A percentile compares a stretch with the other conserved stretches of the same genome.
These are phyloP conservation scores for Dryococelus australis DNA, from an alignment of 2,888 invertebrate species.

Conservation along the genomic window DNA sequence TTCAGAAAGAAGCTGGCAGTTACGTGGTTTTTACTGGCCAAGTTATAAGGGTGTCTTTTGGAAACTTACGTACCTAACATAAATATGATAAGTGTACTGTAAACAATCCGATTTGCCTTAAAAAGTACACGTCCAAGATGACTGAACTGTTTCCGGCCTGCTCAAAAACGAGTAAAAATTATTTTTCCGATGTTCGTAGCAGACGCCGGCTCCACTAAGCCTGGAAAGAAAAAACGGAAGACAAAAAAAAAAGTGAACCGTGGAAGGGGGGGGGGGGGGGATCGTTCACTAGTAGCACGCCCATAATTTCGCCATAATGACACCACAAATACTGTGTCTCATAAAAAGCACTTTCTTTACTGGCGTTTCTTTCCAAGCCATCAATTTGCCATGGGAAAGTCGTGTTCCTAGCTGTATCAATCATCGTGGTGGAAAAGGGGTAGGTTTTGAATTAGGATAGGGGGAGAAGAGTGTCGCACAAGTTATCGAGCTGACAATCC, in stretches of 20 bases:
- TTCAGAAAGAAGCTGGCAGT: too few relatives aligned
- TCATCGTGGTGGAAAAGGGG: not conserved
- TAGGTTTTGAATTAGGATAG: not conserved
- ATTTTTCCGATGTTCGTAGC: not conserved
- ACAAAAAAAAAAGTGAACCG: too few relatives aligned
- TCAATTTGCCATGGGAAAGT: not conserved
- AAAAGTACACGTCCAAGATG: too few relatives aligned
- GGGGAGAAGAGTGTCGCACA: not conserved
- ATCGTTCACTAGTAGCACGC: not conserved
- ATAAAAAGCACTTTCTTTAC: not conserved
- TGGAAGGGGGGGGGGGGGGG: not conserved
- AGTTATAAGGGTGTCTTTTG: too few relatives aligned
- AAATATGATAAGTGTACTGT: too few relatives aligned
- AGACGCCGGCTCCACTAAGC: not conserved
- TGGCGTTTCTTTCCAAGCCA: not conserved
- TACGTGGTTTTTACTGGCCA: too few relatives aligned
- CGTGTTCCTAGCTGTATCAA: not conserved
- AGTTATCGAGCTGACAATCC: conserved; percentile 3
- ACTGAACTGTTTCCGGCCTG: too few relatives aligned
- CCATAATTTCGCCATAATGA: not conserved
- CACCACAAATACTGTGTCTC: not conserved
- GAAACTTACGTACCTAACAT: too few relatives aligned
- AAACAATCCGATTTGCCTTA: too few relatives aligned
- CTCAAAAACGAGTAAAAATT: not conserved
- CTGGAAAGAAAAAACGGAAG: too few relatives aligned